Evolutionary conservation across 2,113 vertebrate genomes (phyloP).

Genomic region (Microtus oregoni): DNA sequence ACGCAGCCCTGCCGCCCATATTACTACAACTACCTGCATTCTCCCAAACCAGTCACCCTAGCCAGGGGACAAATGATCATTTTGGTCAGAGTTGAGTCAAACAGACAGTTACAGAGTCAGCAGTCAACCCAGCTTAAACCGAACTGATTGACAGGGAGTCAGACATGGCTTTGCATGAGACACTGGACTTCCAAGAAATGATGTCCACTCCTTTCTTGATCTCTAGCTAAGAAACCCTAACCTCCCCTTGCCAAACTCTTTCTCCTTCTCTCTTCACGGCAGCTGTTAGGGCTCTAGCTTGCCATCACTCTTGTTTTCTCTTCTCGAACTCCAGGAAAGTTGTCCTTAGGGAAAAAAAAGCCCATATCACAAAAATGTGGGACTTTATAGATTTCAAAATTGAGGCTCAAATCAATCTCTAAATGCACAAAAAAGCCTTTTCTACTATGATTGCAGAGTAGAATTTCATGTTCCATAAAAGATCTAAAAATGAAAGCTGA

Average conservation of each 20-base stretch:
- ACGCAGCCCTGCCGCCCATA: too few species aligned
- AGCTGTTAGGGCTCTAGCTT: background rate
- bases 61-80: background rate
- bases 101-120: too few species aligned
- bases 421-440: constrained; percentile 37
- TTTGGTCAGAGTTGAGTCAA: background rate
- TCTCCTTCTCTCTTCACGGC: too few species aligned
- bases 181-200: background rate
- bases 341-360: background rate
- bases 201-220: background rate
- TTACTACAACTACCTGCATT: too few species aligned
- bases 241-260: background rate
- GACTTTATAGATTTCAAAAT: constrained; percentile 32
- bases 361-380: background rate
- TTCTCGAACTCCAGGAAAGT: background rate
- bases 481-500: constrained; percentile 65
- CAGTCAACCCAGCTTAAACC: background rate
- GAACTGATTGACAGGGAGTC: fast-evolving
- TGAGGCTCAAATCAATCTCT: background rate
- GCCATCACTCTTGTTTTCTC: background rate
- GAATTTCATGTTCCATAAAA: constrained; percentile 58
- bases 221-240: background rate
- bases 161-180: background rate
- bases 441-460: constrained; percentile 59
- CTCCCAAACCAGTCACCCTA: background rate